A percentile compares a stretch with the other conserved stretches of the same genome.
phyloP scores from a whole-genome alignment of 2,113 vertebrate genomes.

The Tetrao urogallus region DNA sequence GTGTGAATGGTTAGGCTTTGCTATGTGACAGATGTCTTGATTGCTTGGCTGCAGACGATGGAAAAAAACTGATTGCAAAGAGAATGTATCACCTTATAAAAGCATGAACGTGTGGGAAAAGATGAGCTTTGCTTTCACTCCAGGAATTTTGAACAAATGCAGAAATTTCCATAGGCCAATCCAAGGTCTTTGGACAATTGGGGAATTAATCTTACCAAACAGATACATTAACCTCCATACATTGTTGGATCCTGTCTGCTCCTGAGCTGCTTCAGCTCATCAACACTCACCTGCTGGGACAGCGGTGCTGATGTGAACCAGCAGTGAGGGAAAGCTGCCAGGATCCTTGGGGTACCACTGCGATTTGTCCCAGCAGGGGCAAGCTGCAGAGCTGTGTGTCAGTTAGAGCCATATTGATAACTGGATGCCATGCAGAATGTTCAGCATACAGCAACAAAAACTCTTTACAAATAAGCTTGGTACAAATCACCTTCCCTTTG shows the following conservation, averaged over 20 bases:
- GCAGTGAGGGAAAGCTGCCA: background rate
- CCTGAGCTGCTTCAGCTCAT: background rate
- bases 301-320: background rate
- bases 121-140: background rate
- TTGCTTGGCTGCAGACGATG: constrained; percentile 3
- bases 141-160: background rate
- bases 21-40: background rate
- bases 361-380: background rate
- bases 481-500: background rate
- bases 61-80: background rate
- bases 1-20: background rate
- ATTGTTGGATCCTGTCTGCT: background rate
- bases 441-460: background rate
- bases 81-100: background rate
- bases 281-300: background rate
- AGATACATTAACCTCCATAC: background rate
- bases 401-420: background rate
- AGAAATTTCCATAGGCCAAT: background rate
- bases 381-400: background rate
- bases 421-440: background rate
- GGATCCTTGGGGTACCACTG: background rate
- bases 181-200: background rate
- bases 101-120: background rate
- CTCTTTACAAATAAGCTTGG: background rate
- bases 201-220: constrained; percentile 1